A percentile compares a stretch with the other conserved stretches of the same genome.
These are phyloP conservation scores for Drosophila grimshawi DNA, from an alignment of 1,140 invertebrate genomes.

Conservation along the genomic window DNA sequence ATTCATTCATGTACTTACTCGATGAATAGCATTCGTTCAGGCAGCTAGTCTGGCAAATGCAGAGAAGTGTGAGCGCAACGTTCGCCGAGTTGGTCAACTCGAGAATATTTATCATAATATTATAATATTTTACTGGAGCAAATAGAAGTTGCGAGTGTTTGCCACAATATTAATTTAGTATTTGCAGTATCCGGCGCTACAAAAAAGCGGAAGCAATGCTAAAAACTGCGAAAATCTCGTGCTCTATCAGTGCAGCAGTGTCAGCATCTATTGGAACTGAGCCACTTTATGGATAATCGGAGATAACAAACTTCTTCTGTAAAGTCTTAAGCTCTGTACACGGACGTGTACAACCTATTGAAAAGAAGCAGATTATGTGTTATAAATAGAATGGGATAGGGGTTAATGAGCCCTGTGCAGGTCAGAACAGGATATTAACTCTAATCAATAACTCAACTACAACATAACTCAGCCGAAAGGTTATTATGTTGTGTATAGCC, in stretches of 20 bases:
- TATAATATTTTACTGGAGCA: slow-evolving; percentile 38
- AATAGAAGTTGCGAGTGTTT: slow-evolving; percentile 34
- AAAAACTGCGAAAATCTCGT: slow-evolving; percentile 1
- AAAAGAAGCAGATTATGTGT: background rate
- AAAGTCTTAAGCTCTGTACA: no score
- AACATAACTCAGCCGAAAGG: background rate
- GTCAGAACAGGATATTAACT: background rate
- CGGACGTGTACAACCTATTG: background rate
- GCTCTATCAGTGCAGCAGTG: slow-evolving; percentile 9
- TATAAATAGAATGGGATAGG: background rate
- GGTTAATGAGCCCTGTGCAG: slow-evolving; percentile 9
- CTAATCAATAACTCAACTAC: no score
- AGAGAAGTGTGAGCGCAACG: background rate
- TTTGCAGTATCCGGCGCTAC: slow-evolving; percentile 5
- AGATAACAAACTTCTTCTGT: background rate
- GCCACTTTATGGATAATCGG: slow-evolving; percentile 15
- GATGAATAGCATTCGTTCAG: slow-evolving; percentile 37
- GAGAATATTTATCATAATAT: slow-evolving; percentile 22
- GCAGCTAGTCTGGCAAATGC: background rate
- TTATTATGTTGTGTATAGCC: background rate
- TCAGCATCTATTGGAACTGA: slow-evolving; percentile 3
- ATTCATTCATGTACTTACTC: slow-evolving; percentile 57
- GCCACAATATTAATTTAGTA: slow-evolving; percentile 13
- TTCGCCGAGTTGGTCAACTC: slow-evolving; percentile 10
- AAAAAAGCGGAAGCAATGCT: slow-evolving; percentile 7